Evolutionary conservation across 2,797 vertebrate genomes (phyloP).

Genomic region (Rhinoraja longicauda): DNA sequence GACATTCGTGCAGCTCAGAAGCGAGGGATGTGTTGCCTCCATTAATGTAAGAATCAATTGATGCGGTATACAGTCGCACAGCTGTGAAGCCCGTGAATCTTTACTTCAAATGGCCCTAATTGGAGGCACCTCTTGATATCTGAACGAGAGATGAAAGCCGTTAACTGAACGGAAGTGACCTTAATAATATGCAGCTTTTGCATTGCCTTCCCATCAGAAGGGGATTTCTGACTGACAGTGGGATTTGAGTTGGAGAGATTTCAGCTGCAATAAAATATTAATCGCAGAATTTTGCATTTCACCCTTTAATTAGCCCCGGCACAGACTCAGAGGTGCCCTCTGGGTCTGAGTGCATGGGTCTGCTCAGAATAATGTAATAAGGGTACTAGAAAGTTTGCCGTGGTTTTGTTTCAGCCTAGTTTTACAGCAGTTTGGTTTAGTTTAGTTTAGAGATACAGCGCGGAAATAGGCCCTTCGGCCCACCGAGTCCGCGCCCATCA

Average conservation of each 20-base stretch:
- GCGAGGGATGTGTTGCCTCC: neutral
- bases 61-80: constrained; percentile 6
- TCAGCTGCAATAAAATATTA: constrained; percentile 32
- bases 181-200: constrained; percentile 38
- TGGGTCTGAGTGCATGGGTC: constrained; percentile 32
- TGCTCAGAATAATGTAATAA: constrained; percentile 23
- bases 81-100: constrained; percentile 5
- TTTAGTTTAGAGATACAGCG: too few species aligned
- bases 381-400: neutral
- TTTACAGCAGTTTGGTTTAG: neutral
- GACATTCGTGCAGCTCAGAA: neutral
- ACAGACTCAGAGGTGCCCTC: constrained; percentile 16
- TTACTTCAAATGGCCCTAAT: constrained; percentile 35
- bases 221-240: constrained; percentile 34
- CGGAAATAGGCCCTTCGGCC: too few species aligned
- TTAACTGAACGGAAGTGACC: constrained; percentile 35
- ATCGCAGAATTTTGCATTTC: constrained; percentile 37
- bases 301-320: constrained; percentile 31
- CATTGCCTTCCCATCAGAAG: constrained; percentile 33
- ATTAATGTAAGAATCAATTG: constrained; percentile 37
- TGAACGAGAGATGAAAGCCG: constrained; percentile 34
- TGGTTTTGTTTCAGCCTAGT: neutral
- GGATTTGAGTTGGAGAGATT: constrained; percentile 33
- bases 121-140: constrained; percentile 36
- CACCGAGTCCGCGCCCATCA: too few species aligned